These are phyloP conservation scores for Allophyes oxyacanthae DNA, from an alignment of 2,888 invertebrate species.

Conservation along the genomic window DNA sequence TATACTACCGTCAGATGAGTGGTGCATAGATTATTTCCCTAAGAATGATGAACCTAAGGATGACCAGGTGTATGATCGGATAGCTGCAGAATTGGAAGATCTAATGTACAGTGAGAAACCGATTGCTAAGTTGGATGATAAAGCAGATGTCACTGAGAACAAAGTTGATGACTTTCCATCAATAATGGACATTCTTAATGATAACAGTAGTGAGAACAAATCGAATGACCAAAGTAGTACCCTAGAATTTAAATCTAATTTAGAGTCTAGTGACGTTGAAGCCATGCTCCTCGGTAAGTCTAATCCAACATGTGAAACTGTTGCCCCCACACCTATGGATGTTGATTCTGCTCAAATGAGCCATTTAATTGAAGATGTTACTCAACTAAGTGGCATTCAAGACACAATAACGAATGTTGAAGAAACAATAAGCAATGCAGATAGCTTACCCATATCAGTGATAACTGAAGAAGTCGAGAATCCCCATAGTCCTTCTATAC, in stretches of 20 bases:
- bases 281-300: slow-evolving; percentile 82
- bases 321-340: slow-evolving; percentile 69
- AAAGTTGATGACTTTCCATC: slow-evolving; percentile 84
- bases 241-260: slow-evolving; percentile 69
- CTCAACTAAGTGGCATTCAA: slow-evolving; percentile 61
- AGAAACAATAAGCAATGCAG: slow-evolving; percentile 28
- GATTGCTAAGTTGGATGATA: slow-evolving; percentile 63
- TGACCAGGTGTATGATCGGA: slow-evolving; percentile 86
- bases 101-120: slow-evolving; percentile 84
- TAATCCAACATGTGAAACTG: slow-evolving; percentile 55
- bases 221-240: slow-evolving; percentile 65
- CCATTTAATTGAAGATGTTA: slow-evolving; percentile 70
- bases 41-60: slow-evolving; percentile 80
- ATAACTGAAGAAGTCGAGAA: slow-evolving; percentile 67
- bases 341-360: slow-evolving; percentile 71
- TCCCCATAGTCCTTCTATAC: slow-evolving; percentile 81
- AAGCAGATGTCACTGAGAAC: slow-evolving; percentile 65
- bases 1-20: slow-evolving; percentile 81
- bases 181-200: slow-evolving; percentile 85
- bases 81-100: slow-evolving; percentile 86
- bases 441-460: slow-evolving; percentile 49
- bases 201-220: slow-evolving; percentile 68
- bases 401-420: slow-evolving; percentile 46
- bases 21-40: slow-evolving; percentile 85
- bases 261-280: slow-evolving; percentile 84